Conservation (phyloP, 2,888 invertebrate genomes). For the Chrysolina americana region DNA sequence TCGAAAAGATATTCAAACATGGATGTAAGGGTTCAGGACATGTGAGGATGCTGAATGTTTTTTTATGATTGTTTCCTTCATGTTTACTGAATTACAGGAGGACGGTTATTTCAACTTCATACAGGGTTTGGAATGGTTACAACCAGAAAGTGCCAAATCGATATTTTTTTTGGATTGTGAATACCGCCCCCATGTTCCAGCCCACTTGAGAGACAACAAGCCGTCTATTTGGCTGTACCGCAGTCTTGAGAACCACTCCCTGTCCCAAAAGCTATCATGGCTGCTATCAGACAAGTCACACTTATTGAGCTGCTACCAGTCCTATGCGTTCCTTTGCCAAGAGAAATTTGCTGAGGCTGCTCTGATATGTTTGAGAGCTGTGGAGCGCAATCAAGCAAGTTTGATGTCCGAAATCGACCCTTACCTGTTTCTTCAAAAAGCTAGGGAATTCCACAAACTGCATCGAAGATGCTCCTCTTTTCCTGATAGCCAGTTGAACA, state of each 20-base stretch:
- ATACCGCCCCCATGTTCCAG: constrained; percentile 68
- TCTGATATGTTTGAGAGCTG: constrained; percentile 76
- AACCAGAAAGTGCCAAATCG: constrained; percentile 73
- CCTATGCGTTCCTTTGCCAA: constrained; percentile 75
- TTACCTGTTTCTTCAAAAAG: constrained; percentile 67
- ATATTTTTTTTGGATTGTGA: constrained; percentile 68
- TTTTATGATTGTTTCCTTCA: constrained; percentile 1
- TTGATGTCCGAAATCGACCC: constrained; percentile 77
- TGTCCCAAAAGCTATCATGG: constrained; percentile 75
- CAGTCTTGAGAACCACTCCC: constrained; percentile 73
- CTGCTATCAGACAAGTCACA: constrained; percentile 76
- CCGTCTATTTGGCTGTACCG: constrained; percentile 72
- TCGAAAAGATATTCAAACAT: constrained; percentile 74
- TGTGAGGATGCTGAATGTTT: constrained; percentile 31
- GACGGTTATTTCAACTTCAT: constrained; percentile 73
- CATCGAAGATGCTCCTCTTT: constrained; percentile 74
- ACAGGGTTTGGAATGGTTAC: constrained; percentile 75
- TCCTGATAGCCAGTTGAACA: constrained; percentile 68
- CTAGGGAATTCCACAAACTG: constrained; percentile 67
- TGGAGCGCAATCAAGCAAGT: constrained; percentile 76
- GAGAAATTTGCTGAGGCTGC: constrained; percentile 75
- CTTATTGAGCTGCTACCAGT: constrained; percentile 73
- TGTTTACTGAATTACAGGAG: constrained; percentile 66
- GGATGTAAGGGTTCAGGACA: constrained; percentile 66
- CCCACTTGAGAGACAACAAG: constrained; percentile 70